These are phyloP conservation scores for Oegoconia quadripuncta DNA, from an alignment of 2,888 invertebrate species.

Conservation along the genomic window DNA sequence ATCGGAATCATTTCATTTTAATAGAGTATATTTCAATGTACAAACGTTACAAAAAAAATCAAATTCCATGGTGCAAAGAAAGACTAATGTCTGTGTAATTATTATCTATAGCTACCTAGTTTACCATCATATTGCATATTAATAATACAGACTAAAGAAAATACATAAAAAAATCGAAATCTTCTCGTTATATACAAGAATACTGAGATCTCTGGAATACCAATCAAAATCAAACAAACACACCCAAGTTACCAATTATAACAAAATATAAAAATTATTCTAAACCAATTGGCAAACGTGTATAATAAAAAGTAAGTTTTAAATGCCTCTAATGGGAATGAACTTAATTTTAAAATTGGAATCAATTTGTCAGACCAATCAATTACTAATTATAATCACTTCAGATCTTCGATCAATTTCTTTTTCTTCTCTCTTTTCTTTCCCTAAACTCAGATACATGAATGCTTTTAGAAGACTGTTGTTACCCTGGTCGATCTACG, in stretches of 20 bases:
- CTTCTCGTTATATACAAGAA: slow-evolving; percentile 28
- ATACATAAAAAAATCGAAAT: slow-evolving; percentile 21
- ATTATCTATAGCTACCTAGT: background rate
- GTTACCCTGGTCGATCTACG: too few relatives aligned
- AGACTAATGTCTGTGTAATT: slow-evolving; percentile 12
- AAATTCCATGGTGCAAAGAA: slow-evolving; percentile 13
- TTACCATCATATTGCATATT: background rate
- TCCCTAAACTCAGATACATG: too few relatives aligned
- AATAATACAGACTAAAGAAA: slow-evolving; percentile 6
- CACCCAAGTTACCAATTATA: slow-evolving; percentile 9
- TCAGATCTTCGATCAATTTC: too few relatives aligned
- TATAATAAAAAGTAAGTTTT: slow-evolving; percentile 25
- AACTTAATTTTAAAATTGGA: slow-evolving; percentile 30
- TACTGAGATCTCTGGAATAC: slow-evolving; percentile 47
- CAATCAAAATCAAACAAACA: slow-evolving; percentile 22
- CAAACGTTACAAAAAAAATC: slow-evolving; percentile 2
- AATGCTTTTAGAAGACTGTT: too few relatives aligned
- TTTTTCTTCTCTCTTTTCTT: too few relatives aligned
- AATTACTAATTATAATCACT: slow-evolving; percentile 15
- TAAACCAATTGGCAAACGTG: slow-evolving; percentile 13
- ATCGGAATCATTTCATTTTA: too few relatives aligned
- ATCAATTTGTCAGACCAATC: slow-evolving; percentile 27
- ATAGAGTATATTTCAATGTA: too few relatives aligned
- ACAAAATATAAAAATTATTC: slow-evolving; percentile 13
- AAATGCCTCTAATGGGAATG: slow-evolving; percentile 58